Percentiles rank a stretch among this genome's conserved stretches.
Conservation (phyloP, 2,797 vertebrate species). For the Propithecus deckenii region DNA sequence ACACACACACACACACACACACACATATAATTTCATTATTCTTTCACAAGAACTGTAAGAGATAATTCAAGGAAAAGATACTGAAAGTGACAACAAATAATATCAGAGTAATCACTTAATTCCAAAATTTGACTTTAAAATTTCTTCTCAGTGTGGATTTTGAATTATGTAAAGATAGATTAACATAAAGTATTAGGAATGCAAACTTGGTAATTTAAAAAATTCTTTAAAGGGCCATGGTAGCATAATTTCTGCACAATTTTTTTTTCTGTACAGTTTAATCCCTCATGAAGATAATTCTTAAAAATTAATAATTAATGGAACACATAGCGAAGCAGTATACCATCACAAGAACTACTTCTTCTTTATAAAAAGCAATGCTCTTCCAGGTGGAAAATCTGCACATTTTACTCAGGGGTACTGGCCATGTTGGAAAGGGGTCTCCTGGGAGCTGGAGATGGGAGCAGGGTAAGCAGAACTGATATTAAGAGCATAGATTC, state of each 20-base stretch:
- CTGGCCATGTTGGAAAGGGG: no score
- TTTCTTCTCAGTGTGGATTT: background rate
- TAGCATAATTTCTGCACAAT: background rate
- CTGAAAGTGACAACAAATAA: background rate
- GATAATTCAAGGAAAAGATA: background rate
- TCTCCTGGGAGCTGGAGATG: no score
- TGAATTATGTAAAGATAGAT: background rate
- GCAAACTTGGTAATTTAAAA: background rate
- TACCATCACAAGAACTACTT: background rate
- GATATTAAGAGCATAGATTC: background rate
- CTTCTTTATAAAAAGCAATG: background rate
- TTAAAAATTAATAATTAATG: background rate
- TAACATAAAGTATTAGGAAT: background rate
- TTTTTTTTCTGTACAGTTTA: background rate
- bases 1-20: background rate
- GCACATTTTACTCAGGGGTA: background rate
- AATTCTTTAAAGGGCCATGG: background rate
- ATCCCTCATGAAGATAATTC: background rate
- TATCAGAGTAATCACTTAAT: background rate
- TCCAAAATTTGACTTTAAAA: background rate
- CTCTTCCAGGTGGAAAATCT: background rate
- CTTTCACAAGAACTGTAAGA: background rate
- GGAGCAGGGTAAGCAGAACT: background rate
- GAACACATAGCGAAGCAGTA: background rate
- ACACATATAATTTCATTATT: background rate